phyloP scores from a whole-genome alignment of 2,888 invertebrate genomes.

The Priocnemis perturbator region DNA sequence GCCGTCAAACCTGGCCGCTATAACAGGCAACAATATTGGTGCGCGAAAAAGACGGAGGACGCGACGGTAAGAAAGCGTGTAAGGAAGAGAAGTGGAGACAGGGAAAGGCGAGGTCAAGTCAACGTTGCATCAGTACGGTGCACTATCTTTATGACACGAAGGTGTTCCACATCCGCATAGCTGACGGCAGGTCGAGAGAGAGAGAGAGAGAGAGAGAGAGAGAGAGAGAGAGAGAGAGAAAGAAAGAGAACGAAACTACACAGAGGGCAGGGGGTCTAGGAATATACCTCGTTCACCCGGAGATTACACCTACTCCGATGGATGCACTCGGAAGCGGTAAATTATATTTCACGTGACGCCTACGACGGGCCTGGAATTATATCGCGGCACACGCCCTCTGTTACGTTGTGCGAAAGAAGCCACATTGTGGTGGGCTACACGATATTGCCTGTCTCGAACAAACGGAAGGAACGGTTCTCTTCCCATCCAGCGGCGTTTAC shows the following conservation, averaged over 20 bases:
- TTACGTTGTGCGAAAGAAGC: too few species aligned
- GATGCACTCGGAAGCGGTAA: slow-evolving; percentile 9
- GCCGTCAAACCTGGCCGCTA: too few species aligned
- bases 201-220: background rate
- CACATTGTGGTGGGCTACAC: too few species aligned
- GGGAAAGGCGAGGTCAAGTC: slow-evolving; percentile 27
- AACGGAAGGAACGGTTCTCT: background rate
- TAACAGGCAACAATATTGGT: slow-evolving; percentile 6
- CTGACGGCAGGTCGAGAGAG: slow-evolving; percentile 18
- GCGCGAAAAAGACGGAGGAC: slow-evolving; percentile 5
- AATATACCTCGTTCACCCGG: slow-evolving; percentile 5
- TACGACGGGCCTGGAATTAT: slow-evolving; percentile 17
- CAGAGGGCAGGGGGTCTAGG: background rate
- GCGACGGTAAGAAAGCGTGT: background rate
- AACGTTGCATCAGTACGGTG: slow-evolving; percentile 31
- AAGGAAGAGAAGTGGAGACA: background rate
- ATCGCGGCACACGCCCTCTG: slow-evolving; percentile 13
- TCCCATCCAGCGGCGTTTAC: slow-evolving; percentile 1
- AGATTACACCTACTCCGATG: slow-evolving; percentile 11
- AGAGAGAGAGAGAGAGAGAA: background rate
- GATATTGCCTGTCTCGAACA: too few species aligned
- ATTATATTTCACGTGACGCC: slow-evolving; percentile 1
- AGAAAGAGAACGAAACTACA: background rate
- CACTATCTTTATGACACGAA: slow-evolving; percentile 48
- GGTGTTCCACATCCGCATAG: slow-evolving; percentile 38